Evolutionary conservation across 2,888 invertebrate genomes (phyloP).

Genomic region (Amblyjoppa fuscipennis): DNA sequence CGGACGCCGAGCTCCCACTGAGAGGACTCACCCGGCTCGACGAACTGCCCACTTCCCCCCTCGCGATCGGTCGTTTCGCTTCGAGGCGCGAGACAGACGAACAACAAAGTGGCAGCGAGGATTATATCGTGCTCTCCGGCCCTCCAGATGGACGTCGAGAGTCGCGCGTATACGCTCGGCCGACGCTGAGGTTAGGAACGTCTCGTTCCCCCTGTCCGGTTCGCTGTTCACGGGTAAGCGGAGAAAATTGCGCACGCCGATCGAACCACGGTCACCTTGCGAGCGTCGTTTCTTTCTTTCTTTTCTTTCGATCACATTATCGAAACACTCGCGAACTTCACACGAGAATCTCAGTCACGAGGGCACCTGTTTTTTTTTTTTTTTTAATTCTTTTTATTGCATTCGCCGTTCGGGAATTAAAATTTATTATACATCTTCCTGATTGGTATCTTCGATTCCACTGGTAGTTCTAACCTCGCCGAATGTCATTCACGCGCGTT

Average conservation of each 20-base stretch:
- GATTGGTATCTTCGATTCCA: neutral
- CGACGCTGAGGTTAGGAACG: conserved; percentile 1
- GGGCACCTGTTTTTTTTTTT: neutral
- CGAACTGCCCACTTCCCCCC: conserved; percentile 8
- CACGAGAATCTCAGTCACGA: conserved; percentile 8
- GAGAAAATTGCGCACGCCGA: neutral
- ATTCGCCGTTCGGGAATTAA: neutral
- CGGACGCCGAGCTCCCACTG: conserved; percentile 32
- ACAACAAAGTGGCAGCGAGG: neutral
- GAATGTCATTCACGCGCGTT: conserved; percentile 3
- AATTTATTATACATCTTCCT: conserved; percentile 1
- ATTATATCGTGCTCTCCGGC: neutral
- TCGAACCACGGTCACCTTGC: neutral
- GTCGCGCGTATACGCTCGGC: neutral
- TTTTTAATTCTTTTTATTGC: neutral
- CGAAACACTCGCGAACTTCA: conserved; percentile 3
- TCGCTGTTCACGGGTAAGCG: neutral
- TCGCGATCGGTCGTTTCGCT: neutral
- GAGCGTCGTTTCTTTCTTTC: neutral
- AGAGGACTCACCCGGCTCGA: neutral
- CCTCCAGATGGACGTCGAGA: conserved; percentile 7
- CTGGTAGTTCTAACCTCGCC: conserved; percentile 3
- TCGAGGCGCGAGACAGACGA: neutral
- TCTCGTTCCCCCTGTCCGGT: neutral
- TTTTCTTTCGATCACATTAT: neutral